Conservation (phyloP, 2,113 vertebrate genomes). For the Melospiza georgiana region DNA sequence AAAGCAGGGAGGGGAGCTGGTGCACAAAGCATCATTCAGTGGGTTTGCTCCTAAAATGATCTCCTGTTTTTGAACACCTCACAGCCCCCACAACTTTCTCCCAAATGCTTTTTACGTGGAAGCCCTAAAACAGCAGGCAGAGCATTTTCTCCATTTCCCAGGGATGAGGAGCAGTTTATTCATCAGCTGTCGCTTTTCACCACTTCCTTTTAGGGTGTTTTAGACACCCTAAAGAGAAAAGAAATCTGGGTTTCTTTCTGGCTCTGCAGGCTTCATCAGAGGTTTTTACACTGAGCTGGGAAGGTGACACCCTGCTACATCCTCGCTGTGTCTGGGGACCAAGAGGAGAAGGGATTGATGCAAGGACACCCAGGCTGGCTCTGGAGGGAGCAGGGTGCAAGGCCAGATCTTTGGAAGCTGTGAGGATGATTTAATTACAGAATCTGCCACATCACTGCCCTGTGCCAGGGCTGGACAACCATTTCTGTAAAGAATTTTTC, state of each 20-base stretch:
- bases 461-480: background rate
- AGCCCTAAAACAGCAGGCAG: background rate
- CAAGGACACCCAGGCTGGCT: background rate
- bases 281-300: rapidly evolving
- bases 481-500: background rate
- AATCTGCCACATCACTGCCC: background rate
- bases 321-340: background rate
- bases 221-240: background rate
- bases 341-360: background rate
- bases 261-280: background rate
- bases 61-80: background rate
- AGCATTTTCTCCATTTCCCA: background rate
- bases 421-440: background rate
- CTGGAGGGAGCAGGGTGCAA: background rate
- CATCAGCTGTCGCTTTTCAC: background rate
- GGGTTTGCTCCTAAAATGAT: background rate
- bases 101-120: background rate
- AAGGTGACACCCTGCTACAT: background rate
- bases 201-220: background rate
- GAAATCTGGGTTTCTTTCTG: background rate
- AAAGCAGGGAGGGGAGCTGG: background rate
- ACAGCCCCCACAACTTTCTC: background rate
- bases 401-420: background rate
- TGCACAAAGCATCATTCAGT: background rate
- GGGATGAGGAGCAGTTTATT: background rate